Percentiles rank a stretch among this genome's conserved stretches.
Conservation (phyloP, 2,113 vertebrate species). For the Herpetotheres cachinnans region DNA sequence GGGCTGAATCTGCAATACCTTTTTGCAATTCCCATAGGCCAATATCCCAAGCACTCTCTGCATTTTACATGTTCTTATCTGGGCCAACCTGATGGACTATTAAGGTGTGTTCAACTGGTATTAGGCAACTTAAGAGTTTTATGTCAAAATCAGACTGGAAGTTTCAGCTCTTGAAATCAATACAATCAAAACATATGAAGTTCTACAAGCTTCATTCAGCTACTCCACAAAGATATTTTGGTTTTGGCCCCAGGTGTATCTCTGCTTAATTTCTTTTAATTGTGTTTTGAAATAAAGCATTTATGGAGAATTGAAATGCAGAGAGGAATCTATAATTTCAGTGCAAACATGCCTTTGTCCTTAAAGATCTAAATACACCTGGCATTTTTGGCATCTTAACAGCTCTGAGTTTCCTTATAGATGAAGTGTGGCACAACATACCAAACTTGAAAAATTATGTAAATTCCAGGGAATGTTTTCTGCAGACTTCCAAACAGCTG, state of each 20-base stretch:
- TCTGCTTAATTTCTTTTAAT: background rate
- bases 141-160: background rate
- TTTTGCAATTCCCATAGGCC: background rate
- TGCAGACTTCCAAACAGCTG: background rate
- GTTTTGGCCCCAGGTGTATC: background rate
- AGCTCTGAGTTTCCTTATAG: background rate
- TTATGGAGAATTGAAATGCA: background rate
- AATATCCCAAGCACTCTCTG: background rate
- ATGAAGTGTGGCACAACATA: background rate
- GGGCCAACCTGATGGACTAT: background rate
- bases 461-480: background rate
- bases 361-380: background rate
- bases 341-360: background rate
- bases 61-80: background rate
- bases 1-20: background rate
- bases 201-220: background rate
- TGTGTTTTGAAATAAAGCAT: background rate
- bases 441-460: background rate
- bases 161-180: background rate
- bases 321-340: background rate
- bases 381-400: background rate
- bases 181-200: background rate
- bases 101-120: background rate
- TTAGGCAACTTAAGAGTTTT: background rate
- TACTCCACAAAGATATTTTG: background rate